Conservation (phyloP, 1,140 invertebrate species). For the Panulirus ornatus region DNA sequence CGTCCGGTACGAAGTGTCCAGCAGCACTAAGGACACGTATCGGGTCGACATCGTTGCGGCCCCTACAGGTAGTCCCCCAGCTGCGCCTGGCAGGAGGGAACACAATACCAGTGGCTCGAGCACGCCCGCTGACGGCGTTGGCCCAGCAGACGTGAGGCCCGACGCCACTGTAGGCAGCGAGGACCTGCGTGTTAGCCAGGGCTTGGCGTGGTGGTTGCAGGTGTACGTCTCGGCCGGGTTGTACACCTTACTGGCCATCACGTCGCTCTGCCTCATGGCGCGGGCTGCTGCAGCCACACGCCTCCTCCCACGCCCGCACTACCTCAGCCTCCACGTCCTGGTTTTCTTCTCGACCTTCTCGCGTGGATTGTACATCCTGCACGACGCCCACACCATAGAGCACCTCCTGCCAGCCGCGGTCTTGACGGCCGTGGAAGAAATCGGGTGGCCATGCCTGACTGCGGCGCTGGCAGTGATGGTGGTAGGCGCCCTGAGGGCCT, state of each 20-base stretch:
- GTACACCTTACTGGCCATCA: conserved; percentile 22
- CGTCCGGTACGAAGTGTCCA: neutral
- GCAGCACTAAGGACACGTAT: neutral
- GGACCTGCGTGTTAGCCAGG: neutral
- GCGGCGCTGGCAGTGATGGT: conserved; percentile 39
- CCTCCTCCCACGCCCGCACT: conserved; percentile 37
- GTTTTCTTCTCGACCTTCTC: conserved; percentile 27
- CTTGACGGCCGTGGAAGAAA: conserved; percentile 31
- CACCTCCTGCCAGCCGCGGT: conserved; percentile 1
- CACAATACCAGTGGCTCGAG: neutral
- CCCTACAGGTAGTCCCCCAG: neutral
- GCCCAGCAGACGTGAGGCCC: neutral
- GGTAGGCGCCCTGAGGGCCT: conserved; percentile 14
- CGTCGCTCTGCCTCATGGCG: conserved; percentile 36
- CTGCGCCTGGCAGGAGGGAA: neutral
- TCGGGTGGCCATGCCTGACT: conserved; percentile 51
- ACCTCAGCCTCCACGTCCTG: conserved; percentile 46
- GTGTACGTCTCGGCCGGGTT: conserved; percentile 44
- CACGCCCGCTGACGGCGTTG: neutral
- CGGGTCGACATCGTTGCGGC: neutral
- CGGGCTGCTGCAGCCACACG: conserved; percentile 37
- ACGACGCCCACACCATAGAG: neutral
- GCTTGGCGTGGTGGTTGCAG: conserved; percentile 11
- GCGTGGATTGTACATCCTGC: conserved; percentile 47
- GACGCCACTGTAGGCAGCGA: neutral